Evolutionary conservation across 1,140 invertebrate genomes (phyloP), one percentile per base, ranked within the genome.

Genomic region (Thalassaphorura encarpata): DNA sequence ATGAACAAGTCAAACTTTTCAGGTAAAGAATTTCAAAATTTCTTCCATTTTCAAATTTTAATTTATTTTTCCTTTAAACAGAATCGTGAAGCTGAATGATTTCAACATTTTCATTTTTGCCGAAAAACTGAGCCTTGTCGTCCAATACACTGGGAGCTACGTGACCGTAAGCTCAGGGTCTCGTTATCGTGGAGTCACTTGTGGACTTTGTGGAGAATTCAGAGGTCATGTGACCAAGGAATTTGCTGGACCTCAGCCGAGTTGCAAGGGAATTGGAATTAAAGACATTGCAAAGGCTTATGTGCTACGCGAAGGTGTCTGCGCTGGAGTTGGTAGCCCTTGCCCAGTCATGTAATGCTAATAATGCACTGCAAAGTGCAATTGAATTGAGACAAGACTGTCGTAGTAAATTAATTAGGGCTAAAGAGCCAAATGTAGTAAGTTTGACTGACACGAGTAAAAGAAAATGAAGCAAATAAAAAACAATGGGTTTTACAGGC

Each of bases 151-250:
- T 33, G 63, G 60, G 19, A 41, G 59, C 47, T 65, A 56, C 54
- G 47, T 58, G 15, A 60, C 60, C 11, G 63, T 65, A 39, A 61
- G 56, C 23, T 42, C 47, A 33, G 62, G 62, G 18, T 56, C 56
- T 45, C 29, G 62, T 24, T 64, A 58, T 47, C 56, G 62, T 56
- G 62, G 24, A 3, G 58, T 53, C 21, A 39, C 57, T n/a, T 64
- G 62, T 50, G 62, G 62, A 42, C n/a, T 64, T 26, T 64, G 62
- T 33, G 62, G 62, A 41, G 61, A 64, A 56, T 64, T 59, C 47
- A 52, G 61, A 46, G 53, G 49, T n/a, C 43, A 39, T 43, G 16
- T 19, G 28, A 28, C 57, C 19, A 57, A 64, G 36, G 62, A 64
- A 16, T 52, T 64, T 26, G 56, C 49, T 51, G 62, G 62, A 39